Evolutionary conservation across 2,797 vertebrate species (phyloP).

Genomic region (Gallinago nigripennis): DNA sequence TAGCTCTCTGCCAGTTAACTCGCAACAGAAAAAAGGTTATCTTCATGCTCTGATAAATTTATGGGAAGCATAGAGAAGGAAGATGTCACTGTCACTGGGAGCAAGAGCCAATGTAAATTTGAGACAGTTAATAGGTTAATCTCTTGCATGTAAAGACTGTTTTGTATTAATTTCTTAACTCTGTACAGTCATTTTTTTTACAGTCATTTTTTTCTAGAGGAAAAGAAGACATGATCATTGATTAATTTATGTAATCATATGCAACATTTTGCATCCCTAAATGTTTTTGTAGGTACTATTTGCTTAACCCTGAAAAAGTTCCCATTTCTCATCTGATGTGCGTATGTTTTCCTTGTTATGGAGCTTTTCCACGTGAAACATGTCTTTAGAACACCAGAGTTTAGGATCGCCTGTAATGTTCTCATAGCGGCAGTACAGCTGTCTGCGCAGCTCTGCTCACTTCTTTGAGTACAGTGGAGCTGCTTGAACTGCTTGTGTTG

Average conservation of each 20-base stretch:
- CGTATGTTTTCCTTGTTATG: background rate
- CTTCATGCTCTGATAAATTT: background rate
- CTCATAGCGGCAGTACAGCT: background rate
- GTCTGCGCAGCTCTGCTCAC: background rate
- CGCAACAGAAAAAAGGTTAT: background rate
- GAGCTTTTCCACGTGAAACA: background rate
- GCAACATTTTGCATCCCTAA: background rate
- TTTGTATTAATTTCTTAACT: background rate
- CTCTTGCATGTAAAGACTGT: background rate
- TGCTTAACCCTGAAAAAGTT: background rate
- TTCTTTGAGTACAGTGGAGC: background rate
- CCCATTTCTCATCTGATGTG: background rate
- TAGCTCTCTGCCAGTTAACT: background rate
- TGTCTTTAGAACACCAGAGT: background rate
- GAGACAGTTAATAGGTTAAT: background rate
- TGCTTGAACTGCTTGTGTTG: background rate
- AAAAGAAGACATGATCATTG: background rate
- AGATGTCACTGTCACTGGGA: background rate
- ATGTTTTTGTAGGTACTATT: background rate
- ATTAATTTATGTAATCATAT: background rate
- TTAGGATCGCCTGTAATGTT: background rate
- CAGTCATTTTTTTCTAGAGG: background rate
- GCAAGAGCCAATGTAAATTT: background rate
- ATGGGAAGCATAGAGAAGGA: background rate
- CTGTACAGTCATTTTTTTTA: background rate